These are phyloP conservation scores for Eudemis profundana DNA, from an alignment of 2,888 invertebrate species.

Conservation along the genomic window DNA sequence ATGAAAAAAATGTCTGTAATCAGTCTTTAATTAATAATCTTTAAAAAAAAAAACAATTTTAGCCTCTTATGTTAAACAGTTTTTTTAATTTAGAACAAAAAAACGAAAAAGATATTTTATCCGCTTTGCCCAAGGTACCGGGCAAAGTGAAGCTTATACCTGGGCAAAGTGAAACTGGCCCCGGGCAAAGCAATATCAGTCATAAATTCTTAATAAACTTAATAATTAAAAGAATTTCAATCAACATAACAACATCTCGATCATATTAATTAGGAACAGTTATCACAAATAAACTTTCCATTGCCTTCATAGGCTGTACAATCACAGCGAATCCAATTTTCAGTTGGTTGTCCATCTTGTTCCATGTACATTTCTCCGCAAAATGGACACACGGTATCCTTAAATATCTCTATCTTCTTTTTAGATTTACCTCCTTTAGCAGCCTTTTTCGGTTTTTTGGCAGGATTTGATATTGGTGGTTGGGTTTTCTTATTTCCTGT, in stretches of 20 bases:
- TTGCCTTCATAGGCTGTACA: conserved; percentile 49
- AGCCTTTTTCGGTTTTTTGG: conserved; percentile 35
- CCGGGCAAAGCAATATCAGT: conserved; percentile 26
- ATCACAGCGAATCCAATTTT: conserved; percentile 50
- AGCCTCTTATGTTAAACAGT: not conserved
- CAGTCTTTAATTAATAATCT: not conserved
- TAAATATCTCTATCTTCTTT: conserved; percentile 50
- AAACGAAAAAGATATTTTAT: conserved; percentile 29
- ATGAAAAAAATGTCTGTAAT: not conserved
- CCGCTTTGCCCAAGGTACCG: conserved; percentile 47
- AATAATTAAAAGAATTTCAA: conserved; percentile 28
- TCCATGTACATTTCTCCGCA: conserved; percentile 47
- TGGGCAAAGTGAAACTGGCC: conserved; percentile 44
- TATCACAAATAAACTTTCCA: conserved; percentile 48
- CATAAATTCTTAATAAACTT: conserved; percentile 45
- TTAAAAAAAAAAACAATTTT: not conserved
- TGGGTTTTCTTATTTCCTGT: not conserved
- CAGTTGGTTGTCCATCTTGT: conserved; percentile 48
- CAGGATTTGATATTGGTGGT: not conserved
- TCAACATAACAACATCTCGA: conserved; percentile 35
- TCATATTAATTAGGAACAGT: conserved; percentile 41
- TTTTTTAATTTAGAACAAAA: not conserved
- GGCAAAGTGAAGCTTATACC: conserved; percentile 48
- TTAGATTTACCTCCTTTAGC: conserved; percentile 48
- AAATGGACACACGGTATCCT: conserved; percentile 50